phyloP scores from a whole-genome alignment of 2,113 vertebrate species.

The Colossoma macropomum region DNA sequence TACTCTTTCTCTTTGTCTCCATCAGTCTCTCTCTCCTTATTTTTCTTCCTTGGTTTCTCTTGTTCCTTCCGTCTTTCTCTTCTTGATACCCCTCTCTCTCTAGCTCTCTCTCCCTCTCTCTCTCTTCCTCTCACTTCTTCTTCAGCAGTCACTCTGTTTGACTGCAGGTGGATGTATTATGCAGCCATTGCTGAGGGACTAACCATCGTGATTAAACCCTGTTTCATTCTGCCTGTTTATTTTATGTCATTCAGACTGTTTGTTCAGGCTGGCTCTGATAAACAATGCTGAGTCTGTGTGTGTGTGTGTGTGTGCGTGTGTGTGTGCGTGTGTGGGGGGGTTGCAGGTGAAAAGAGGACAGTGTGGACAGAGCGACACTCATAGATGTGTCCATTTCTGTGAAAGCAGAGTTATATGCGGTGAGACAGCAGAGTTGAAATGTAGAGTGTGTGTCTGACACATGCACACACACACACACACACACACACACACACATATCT shows the following conservation, averaged over 20 bases:
- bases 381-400: constrained; percentile 28
- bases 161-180: constrained; percentile 19
- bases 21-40: too few species aligned
- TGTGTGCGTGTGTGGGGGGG: not conserved
- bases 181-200: constrained; percentile 8
- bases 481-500: not conserved
- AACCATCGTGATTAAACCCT: constrained; percentile 20
- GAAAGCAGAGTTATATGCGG: constrained; percentile 1
- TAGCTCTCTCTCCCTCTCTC: not conserved
- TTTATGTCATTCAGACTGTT: constrained; percentile 33
- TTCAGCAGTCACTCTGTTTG: not conserved
- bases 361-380: not conserved
- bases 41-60: not conserved
- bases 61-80: not conserved
- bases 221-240: constrained; percentile 29
- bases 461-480: not conserved
- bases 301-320: not conserved
- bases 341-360: not conserved
- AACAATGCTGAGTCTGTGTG: constrained; percentile 10
- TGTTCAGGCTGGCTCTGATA: constrained; percentile 15
- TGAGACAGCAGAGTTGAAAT: not conserved
- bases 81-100: not conserved
- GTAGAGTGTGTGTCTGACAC: not conserved
- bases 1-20: not conserved
- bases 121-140: not conserved